Conservation (phyloP, 2,797 vertebrate species). For the Esox lucius region DNA sequence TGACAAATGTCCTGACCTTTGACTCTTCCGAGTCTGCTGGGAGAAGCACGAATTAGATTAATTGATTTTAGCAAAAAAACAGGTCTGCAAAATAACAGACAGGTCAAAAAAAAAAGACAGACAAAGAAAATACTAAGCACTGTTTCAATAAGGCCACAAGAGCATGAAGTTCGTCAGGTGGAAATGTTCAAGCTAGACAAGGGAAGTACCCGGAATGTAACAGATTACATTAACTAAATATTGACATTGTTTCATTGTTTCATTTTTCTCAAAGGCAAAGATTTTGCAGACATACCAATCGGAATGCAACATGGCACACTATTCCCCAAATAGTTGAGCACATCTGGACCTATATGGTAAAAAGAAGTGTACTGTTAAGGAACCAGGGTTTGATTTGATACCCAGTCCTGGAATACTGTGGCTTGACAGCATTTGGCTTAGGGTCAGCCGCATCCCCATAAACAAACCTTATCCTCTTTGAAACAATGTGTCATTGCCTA, state of each 20-base stretch:
- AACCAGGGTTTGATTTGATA: not conserved
- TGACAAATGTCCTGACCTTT: no score
- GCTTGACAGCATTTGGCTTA: not conserved
- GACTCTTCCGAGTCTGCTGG: no score
- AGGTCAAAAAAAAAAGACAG: not conserved
- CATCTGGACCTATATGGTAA: not conserved
- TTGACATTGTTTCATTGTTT: not conserved
- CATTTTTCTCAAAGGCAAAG: not conserved
- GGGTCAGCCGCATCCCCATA: not conserved
- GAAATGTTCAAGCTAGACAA: not conserved
- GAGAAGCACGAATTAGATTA: no score
- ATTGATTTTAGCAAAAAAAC: no score
- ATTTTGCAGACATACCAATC: not conserved
- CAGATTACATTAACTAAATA: not conserved
- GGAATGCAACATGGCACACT: not conserved
- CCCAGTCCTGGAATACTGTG: not conserved
- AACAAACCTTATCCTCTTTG: not conserved
- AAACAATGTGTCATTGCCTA: slow-evolving; percentile 4
- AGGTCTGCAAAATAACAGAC: not conserved
- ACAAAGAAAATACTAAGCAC: not conserved
- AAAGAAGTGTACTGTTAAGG: not conserved
- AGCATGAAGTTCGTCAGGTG: not conserved
- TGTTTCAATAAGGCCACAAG: not conserved
- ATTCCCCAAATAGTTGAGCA: no score
- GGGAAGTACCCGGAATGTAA: not conserved